Evolutionary conservation across 2,113 vertebrate species (phyloP).

Genomic region (Muntiacus muntjak): DNA sequence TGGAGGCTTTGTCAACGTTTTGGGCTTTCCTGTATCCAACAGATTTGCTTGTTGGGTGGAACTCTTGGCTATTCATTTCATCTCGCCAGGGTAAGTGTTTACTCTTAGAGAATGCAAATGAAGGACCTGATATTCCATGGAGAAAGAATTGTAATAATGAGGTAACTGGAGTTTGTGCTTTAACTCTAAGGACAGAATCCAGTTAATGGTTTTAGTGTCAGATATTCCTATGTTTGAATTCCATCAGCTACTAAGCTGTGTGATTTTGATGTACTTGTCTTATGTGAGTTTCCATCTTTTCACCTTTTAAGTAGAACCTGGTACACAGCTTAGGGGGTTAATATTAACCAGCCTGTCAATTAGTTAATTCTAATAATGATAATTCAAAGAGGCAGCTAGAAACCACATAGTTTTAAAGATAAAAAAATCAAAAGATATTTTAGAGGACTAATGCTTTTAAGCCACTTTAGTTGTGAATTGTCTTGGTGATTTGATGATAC

Average conservation of each 20-base stretch:
- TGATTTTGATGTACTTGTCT: not conserved
- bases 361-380: not conserved
- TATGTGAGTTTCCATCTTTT: not conserved
- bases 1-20: conserved; percentile 83
- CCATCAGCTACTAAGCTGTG: not conserved
- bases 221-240: not conserved
- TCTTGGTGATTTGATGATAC: not conserved
- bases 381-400: not conserved
- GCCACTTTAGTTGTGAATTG: not conserved
- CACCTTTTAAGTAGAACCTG: not conserved
- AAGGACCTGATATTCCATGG: not conserved
- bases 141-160: not conserved
- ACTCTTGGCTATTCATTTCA: conserved; percentile 90
- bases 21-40: conserved; percentile 87
- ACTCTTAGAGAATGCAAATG: not conserved
- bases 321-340: not conserved
- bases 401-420: not conserved
- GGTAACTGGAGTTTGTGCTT: not conserved
- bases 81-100: conserved; percentile 88
- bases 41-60: conserved; percentile 93
- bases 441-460: not conserved
- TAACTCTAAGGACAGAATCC: not conserved
- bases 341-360: not conserved
- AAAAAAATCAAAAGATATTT: not conserved
- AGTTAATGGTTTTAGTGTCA: not conserved